Conservation (phyloP, 2,888 invertebrate genomes). For the Aleiodes testaceus region DNA sequence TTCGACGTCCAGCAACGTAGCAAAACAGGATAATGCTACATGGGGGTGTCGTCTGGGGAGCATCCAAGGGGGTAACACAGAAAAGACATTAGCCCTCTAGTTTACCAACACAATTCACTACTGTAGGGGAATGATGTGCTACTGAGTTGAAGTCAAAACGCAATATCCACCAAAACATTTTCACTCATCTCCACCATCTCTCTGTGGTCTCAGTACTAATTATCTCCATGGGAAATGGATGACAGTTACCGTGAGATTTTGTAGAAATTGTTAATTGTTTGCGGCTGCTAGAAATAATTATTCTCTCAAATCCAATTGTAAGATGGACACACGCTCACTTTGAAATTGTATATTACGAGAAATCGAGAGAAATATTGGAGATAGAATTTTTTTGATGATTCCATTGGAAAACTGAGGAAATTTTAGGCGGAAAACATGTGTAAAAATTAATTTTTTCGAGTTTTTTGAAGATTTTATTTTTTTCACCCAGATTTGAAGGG, state of each 20-base stretch:
- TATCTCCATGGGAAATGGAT: conserved; percentile 55
- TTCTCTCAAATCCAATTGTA: background rate
- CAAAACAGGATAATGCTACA: conserved; percentile 49
- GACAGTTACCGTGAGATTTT: conserved; percentile 41
- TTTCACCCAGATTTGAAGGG: too few species aligned
- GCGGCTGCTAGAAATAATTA: conserved; percentile 47
- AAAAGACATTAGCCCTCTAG: conserved; percentile 71
- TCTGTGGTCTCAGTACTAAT: conserved; percentile 46
- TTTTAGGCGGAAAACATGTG: too few species aligned
- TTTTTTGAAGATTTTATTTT: too few species aligned
- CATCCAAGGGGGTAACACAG: conserved; percentile 68
- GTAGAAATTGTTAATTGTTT: conserved; percentile 47
- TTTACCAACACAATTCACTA: conserved; percentile 45
- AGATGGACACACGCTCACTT: too few species aligned
- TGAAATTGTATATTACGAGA: too few species aligned
- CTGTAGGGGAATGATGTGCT: conserved; percentile 54
- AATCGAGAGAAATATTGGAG: too few species aligned
- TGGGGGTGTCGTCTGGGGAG: conserved; percentile 62
- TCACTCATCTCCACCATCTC: conserved; percentile 13
- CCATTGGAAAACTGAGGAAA: too few species aligned
- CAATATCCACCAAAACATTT: conserved; percentile 41
- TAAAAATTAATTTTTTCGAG: too few species aligned
- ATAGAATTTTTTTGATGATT: too few species aligned
- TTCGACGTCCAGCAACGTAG: conserved; percentile 56
- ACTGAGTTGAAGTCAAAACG: conserved; percentile 47